Base-by-base conservation (phyloP, 2,113 vertebrate species). In the Oncorhynchus keta region DNA sequence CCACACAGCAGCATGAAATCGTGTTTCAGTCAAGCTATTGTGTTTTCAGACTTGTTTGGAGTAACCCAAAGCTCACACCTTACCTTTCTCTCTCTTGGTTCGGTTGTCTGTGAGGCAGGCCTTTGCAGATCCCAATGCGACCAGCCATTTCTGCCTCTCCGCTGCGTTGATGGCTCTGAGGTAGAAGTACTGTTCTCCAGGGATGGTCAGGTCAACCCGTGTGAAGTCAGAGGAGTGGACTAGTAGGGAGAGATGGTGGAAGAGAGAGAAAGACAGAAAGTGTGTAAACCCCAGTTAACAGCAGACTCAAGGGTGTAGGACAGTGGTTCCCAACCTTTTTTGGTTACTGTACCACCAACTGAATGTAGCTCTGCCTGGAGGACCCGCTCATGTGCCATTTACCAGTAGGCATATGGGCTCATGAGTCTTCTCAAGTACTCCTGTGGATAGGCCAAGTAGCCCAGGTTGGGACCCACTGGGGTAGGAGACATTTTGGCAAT, bases 181-280 rank as follows among this genome's bases (percentile, higher is more conserved):
- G 67, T 95, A 95, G 83, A 96, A 96, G 73, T 93, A 93, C 85
- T 95, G 95, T 84, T 96, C 95, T 1, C 94, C 94, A 0, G 94
- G 95, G 73, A 95, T 94, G 4, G 94, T 92, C 76, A 95, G 72
- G 79, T 95, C 95, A 84, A 95, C 87, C 5, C 95, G 91, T 0
- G 93, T 93, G 2, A 78, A 68, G 59, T 95, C 95, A n/a, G 90
- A 88, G 1, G 91, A 81, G 72, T 95, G 93, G 72, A 95, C 94
- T 95, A 76, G n/a, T 11, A 55, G 16, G 16, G 12, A 16, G 59
- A 5, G 59, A 22, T 20, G 59, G n/a, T 7, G 59, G 51, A 57
- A 39, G 11, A 61, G 20, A 62, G 59, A 22, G n/a, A 62, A 24
- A 16, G 7, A n/a, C 59, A 62, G 3, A 24, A n/a, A 7, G 6